Evolutionary conservation across 2,113 vertebrate genomes (phyloP).

Genomic region (Toxotes chatareus): DNA sequence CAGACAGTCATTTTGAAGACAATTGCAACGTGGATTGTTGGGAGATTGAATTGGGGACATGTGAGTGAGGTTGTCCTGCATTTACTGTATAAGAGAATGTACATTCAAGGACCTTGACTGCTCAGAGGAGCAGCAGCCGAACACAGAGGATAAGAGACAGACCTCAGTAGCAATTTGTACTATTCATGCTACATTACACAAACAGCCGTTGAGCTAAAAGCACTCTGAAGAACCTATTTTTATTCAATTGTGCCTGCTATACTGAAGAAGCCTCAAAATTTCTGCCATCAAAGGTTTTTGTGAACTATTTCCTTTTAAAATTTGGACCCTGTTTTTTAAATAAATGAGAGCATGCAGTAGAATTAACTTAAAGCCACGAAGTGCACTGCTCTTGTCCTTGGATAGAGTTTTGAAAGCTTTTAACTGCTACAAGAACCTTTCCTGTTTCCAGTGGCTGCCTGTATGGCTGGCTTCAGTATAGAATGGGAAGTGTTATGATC

Average conservation of each 20-base stretch:
- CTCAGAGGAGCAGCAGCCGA: constrained; percentile 38
- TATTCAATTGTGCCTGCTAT: constrained; percentile 53
- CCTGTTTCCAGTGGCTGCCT: constrained; percentile 40
- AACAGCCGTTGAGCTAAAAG: constrained; percentile 59
- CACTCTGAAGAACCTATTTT: constrained; percentile 54
- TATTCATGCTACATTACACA: constrained; percentile 78
- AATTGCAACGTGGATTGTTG: constrained; percentile 30
- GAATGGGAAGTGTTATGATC: constrained; percentile 44
- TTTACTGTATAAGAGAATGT: constrained; percentile 44
- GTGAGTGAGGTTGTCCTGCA: constrained; percentile 27
- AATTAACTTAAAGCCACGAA: constrained; percentile 8
- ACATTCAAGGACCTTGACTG: constrained; percentile 55
- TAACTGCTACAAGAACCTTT: constrained; percentile 5
- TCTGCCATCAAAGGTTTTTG: constrained; percentile 31
- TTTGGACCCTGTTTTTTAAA: neutral
- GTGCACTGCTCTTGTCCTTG: constrained; percentile 1
- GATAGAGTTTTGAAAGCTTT: constrained; percentile 23
- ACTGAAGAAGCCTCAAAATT: constrained; percentile 24
- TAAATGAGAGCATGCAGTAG: constrained; percentile 2
- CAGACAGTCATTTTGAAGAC: constrained; percentile 21
- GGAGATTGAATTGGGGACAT: constrained; percentile 46
- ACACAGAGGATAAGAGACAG: constrained; percentile 65
- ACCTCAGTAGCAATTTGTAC: constrained; percentile 67
- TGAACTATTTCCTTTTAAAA: constrained; percentile 25
- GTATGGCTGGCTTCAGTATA: constrained; percentile 28